phyloP scores from a whole-genome alignment of 1,140 invertebrate genomes.

The Spodoptera litura region DNA sequence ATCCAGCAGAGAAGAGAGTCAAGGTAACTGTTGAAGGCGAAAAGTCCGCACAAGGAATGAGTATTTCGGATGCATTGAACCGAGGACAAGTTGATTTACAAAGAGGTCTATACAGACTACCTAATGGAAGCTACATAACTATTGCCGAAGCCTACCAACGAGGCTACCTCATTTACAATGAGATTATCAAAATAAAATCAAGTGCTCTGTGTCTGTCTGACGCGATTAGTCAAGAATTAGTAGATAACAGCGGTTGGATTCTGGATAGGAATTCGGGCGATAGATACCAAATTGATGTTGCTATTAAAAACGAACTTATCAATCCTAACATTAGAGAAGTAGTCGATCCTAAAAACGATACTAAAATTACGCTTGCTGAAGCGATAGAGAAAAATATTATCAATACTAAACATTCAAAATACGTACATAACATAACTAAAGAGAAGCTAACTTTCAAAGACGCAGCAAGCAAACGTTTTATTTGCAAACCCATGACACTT shows the following conservation, averaged over 20 bases:
- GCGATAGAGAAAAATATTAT: conserved; percentile 92
- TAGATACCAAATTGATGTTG: conserved; percentile 92
- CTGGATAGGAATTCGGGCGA: conserved; percentile 94
- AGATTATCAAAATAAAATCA: conserved; percentile 91
- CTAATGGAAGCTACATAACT: conserved; percentile 90
- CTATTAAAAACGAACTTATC: conserved; percentile 91
- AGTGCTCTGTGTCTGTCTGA: conserved; percentile 92
- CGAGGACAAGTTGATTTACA: conserved; percentile 92
- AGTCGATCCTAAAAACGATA: conserved; percentile 91
- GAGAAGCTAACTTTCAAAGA: conserved; percentile 92
- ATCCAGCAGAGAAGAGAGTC: conserved; percentile 90
- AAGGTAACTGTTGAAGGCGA: conserved; percentile 91
- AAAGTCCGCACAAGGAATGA: conserved; percentile 86
- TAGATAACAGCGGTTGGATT: conserved; percentile 92
- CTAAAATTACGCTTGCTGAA: conserved; percentile 92
- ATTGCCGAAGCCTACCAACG: conserved; percentile 93
- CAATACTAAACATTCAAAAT: conserved; percentile 92
- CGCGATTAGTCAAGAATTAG: conserved; percentile 92
- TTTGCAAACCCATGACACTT: conserved; percentile 95
- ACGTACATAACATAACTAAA: conserved; percentile 90
- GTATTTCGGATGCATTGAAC: conserved; percentile 92
- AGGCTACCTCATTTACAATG: conserved; percentile 90
- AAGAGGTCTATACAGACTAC: conserved; percentile 90
- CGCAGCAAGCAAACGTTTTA: conserved; percentile 91
- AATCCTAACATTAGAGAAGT: conserved; percentile 92